Base-by-base conservation (phyloP, 2,797 vertebrate species). In the Acrocephalus scirpaceus region DNA sequence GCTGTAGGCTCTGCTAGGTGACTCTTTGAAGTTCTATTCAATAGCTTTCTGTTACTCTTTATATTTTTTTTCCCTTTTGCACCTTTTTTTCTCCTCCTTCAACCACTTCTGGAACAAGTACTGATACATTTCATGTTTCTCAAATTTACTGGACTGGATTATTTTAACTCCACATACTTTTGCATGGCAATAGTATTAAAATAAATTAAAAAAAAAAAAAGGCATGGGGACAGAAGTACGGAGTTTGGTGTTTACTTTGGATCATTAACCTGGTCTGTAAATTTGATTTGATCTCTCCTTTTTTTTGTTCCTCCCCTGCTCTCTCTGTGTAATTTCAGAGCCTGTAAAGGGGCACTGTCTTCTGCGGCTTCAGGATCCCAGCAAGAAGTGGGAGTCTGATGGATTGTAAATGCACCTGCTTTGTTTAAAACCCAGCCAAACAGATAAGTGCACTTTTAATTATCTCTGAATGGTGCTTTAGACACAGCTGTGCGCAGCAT, bases 381-480 rank as follows among this genome's bases (percentile, higher is more conserved):
- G 80, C 74, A 85, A 96, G 93, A 54, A 87, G 74, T 79, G 88
- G n/a, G 67, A 87, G 32, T 73, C 88, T 96, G 92, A 92, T 51
- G 88, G 95, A 92, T 36, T 85, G 36, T 61, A 90, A 89, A 93
- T 34, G 80, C 65, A 65, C 88, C 90, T 92, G 80, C 88, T 91
- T 27, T 82, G 36, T 82, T 79, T 90, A 94, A 94, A 92, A 36
- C 26, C n/a, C 93, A 91, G 86, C 90, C 91, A 92, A 93, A 93
- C 94, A 97, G 96, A 96, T 96, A 97, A 97, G 96, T 97, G 94
- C 50, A 69, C 93, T 96, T 96, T 96, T 89, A 82, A 95, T 85
- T 94, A 58, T 77, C 93, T 95, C 70, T 4, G 11, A 58, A 16
- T 3, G 16, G 50, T 26, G 19, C 69, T 88, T 92, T 92, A 94